Evolutionary conservation across 1,140 invertebrate species (phyloP).

Genomic region (Probaryconus sp.): DNA sequence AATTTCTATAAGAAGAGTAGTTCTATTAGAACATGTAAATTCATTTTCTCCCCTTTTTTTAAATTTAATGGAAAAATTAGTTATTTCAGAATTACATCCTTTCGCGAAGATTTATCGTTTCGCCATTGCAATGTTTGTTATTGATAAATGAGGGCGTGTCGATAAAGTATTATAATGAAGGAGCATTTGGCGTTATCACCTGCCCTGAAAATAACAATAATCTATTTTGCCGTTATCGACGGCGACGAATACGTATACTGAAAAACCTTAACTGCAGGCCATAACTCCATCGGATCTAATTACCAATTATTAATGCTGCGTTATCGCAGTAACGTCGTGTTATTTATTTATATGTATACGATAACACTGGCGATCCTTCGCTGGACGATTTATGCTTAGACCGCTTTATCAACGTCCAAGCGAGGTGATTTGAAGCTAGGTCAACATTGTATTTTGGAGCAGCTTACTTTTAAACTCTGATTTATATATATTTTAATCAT

Average conservation of each 20-base stretch:
- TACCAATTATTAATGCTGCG: conserved; percentile 51
- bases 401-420: neutral
- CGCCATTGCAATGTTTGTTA: too few species aligned
- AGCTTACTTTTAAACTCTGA: neutral
- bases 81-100: too few species aligned
- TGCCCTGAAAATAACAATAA: conserved; percentile 6
- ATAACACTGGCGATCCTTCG: neutral
- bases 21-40: too few species aligned
- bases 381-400: conserved; percentile 1
- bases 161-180: too few species aligned
- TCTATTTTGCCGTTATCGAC: conserved; percentile 18
- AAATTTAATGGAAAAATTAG: too few species aligned
- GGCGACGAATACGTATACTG: conserved; percentile 2
- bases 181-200: too few species aligned
- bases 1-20: too few species aligned
- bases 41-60: too few species aligned
- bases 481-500: too few species aligned
- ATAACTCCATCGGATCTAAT: conserved; percentile 50
- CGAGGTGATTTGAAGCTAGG: neutral
- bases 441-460: neutral
- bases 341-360: conserved; percentile 24
- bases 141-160: too few species aligned
- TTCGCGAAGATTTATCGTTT: too few species aligned
- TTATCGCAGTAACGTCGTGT: conserved; percentile 47
- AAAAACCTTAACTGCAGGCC: conserved; percentile 27